These are phyloP conservation scores for Centroberyx gerrardi DNA, from an alignment of 2,797 vertebrate species.

Conservation along the genomic window DNA sequence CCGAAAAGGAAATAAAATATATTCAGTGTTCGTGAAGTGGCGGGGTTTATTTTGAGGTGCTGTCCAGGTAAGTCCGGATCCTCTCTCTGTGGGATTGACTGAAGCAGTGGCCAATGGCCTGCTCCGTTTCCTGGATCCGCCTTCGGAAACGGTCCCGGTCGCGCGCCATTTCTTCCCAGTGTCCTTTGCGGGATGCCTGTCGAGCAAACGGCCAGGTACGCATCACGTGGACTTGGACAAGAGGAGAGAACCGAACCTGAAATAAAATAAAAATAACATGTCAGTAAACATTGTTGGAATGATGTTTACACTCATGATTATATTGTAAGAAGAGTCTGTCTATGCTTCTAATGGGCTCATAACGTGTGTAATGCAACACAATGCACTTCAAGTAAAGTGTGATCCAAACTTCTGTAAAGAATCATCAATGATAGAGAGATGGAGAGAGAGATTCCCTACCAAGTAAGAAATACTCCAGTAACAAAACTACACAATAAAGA, in stretches of 20 bases:
- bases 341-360: too few species aligned
- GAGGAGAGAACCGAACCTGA: constrained; percentile 85
- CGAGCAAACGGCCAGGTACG: constrained; percentile 84
- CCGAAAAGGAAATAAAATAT: constrained; percentile 62
- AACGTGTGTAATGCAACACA: too few species aligned
- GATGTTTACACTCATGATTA: not conserved
- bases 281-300: not conserved
- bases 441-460: too few species aligned
- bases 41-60: constrained; percentile 45
- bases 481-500: too few species aligned
- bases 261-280: constrained; percentile 10
- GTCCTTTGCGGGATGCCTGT: constrained; percentile 83
- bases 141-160: constrained; percentile 85
- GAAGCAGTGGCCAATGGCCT: constrained; percentile 78
- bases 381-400: too few species aligned
- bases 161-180: constrained; percentile 85
- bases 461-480: too few species aligned
- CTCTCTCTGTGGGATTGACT: constrained; percentile 76
- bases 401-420: not conserved
- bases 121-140: constrained; percentile 79
- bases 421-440: not conserved
- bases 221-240: constrained; percentile 86
- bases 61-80: constrained; percentile 57
- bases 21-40: constrained; percentile 39
- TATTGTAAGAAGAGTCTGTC: too few species aligned